Percentiles rank a stretch among this genome's conserved stretches.
These are phyloP conservation scores for Coracias cyanogaster DNA, from an alignment of 2,797 vertebrate genomes.

Conservation along the genomic window DNA sequence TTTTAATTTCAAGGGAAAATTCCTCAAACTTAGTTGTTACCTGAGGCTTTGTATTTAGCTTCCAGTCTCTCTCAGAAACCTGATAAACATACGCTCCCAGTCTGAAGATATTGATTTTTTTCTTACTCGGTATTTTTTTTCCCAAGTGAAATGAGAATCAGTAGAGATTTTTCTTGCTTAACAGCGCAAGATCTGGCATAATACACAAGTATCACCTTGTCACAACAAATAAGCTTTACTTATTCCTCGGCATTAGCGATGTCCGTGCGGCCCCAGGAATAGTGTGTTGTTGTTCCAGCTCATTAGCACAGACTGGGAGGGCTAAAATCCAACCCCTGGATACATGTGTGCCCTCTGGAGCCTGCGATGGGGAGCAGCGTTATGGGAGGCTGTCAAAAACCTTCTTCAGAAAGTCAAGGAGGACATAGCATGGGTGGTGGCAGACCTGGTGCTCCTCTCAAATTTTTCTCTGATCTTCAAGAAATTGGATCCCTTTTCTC, in stretches of 20 bases:
- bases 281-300: not conserved
- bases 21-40: not conserved
- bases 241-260: not conserved
- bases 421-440: not conserved
- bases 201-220: not conserved
- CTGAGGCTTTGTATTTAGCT: not conserved
- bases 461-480: not conserved
- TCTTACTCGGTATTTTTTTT: not conserved
- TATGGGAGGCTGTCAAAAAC: not conserved
- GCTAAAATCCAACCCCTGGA: not conserved
- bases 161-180: constrained; percentile 6
- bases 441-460: not conserved
- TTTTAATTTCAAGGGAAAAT: not conserved
- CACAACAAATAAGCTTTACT: constrained; percentile 22
- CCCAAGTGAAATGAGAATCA: not conserved
- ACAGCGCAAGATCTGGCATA: not conserved
- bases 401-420: not conserved
- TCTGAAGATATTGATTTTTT: constrained; percentile 1
- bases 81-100: not conserved
- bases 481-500: not conserved
- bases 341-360: not conserved
- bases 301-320: not conserved
- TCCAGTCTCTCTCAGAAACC: not conserved
- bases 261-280: not conserved
- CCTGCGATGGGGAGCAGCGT: not conserved